A percentile compares a stretch with the other conserved stretches of the same genome.
These are phyloP conservation scores for Sciurus vulgaris DNA, from an alignment of 2,797 vertebrate species.

Conservation along the genomic window DNA sequence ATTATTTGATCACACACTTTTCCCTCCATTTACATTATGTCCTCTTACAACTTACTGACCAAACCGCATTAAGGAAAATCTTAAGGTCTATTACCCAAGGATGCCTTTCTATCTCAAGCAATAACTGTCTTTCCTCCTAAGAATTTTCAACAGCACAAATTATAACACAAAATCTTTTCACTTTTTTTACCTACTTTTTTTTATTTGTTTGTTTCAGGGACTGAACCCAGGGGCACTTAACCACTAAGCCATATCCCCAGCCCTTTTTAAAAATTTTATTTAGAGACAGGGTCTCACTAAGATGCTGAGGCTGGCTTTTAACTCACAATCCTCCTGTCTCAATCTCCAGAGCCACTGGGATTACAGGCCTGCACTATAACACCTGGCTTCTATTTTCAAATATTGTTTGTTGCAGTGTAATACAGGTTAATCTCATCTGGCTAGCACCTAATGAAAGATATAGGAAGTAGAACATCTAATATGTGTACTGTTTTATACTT, in stretches of 20 bases:
- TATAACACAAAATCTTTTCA: background rate
- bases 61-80: constrained; percentile 62
- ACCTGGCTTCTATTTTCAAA: background rate
- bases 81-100: background rate
- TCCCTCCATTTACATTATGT: background rate
- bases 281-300: too few relatives aligned
- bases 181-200: background rate
- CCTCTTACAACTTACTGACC: constrained; percentile 33
- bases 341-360: too few relatives aligned
- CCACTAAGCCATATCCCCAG: too few relatives aligned
- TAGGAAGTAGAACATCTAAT: constrained; percentile 1
- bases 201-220: too few relatives aligned
- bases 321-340: too few relatives aligned
- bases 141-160: background rate
- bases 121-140: constrained; percentile 1
- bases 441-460: constrained; percentile 4
- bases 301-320: too few relatives aligned
- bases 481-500: background rate
- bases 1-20: background rate
- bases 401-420: background rate
- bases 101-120: background rate
- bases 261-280: too few relatives aligned
- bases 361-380: too few relatives aligned
- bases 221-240: too few relatives aligned
- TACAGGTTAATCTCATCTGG: constrained; percentile 23